A percentile compares a stretch with the other conserved stretches of the same genome.
Conservation (phyloP, 2,888 invertebrate species). For the Zaprionus lineosus region DNA sequence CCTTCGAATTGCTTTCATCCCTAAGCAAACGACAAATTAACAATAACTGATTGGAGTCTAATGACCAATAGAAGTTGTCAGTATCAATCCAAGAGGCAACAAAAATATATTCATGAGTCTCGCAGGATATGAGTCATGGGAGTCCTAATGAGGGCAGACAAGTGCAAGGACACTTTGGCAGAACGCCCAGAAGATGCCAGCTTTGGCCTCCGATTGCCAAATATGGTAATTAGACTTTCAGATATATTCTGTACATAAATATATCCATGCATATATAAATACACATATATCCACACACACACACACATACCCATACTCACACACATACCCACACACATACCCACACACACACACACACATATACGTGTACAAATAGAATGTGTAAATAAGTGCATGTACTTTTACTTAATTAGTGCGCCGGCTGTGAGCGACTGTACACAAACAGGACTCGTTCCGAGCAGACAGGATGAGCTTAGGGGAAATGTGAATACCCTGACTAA, state of each 20-base stretch:
- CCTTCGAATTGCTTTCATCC: too few relatives aligned
- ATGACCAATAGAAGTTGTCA: constrained; percentile 54
- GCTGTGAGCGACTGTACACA: constrained; percentile 39
- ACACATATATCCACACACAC: background rate
- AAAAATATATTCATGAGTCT: constrained; percentile 18
- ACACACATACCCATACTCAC: too few relatives aligned
- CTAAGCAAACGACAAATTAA: constrained; percentile 68
- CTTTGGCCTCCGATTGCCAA: constrained; percentile 20
- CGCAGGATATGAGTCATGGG: background rate
- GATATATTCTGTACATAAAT: too few relatives aligned
- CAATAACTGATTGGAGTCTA: constrained; percentile 71
- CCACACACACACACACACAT: constrained; percentile 3
- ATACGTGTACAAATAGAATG: background rate
- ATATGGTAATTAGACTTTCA: constrained; percentile 44
- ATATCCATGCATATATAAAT: constrained; percentile 3
- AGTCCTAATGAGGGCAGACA: constrained; percentile 16
- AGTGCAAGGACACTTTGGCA: constrained; percentile 40
- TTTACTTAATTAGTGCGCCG: constrained; percentile 59
- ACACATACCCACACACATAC: background rate
- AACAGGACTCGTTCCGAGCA: constrained; percentile 14
- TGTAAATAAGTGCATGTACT: constrained; percentile 20
- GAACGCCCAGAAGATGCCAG: constrained; percentile 34
- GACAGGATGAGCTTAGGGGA: too few relatives aligned
- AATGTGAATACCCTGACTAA: too few relatives aligned
- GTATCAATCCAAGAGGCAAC: constrained; percentile 9